Conservation (phyloP, 2,888 invertebrate genomes). For the Nemotelus nigrinus region DNA sequence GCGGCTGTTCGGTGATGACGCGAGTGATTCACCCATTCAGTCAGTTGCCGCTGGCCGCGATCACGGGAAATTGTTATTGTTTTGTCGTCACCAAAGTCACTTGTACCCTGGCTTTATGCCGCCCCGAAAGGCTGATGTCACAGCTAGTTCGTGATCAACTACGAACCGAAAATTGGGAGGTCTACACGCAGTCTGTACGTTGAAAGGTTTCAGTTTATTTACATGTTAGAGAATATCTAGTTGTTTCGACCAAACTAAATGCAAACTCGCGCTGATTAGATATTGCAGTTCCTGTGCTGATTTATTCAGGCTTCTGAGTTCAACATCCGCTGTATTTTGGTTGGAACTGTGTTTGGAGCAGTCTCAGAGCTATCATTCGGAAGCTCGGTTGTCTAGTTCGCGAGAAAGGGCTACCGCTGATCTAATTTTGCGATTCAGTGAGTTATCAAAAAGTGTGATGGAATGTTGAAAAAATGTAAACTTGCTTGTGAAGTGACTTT, state of each 20-base stretch:
- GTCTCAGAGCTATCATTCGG: too few relatives aligned
- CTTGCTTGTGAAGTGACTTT: conserved; percentile 5
- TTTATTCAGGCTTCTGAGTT: not conserved
- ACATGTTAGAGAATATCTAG: too few relatives aligned
- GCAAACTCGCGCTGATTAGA: conserved; percentile 4
- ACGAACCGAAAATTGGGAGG: too few relatives aligned
- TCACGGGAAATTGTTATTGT: conserved; percentile 11
- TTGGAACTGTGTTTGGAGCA: not conserved
- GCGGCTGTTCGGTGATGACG: conserved; percentile 4
- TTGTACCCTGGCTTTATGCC: conserved; percentile 7
- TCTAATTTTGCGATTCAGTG: not conserved
- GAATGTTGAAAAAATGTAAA: not conserved
- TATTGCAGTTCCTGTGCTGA: conserved; percentile 26
- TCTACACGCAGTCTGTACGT: too few relatives aligned
- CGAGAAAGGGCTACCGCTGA: too few relatives aligned
- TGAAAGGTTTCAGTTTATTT: too few relatives aligned
- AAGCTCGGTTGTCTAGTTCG: too few relatives aligned
- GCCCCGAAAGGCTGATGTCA: conserved; percentile 33
- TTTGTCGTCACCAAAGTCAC: not conserved
- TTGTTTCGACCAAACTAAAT: too few relatives aligned
- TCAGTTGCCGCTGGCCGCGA: not conserved
- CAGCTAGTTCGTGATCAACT: not conserved
- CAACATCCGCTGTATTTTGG: not conserved
- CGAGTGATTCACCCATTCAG: conserved; percentile 4
- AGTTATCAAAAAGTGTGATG: not conserved